Evolutionary conservation across 2,888 invertebrate species (phyloP).

Genomic region (Exocentrus adspersus): DNA sequence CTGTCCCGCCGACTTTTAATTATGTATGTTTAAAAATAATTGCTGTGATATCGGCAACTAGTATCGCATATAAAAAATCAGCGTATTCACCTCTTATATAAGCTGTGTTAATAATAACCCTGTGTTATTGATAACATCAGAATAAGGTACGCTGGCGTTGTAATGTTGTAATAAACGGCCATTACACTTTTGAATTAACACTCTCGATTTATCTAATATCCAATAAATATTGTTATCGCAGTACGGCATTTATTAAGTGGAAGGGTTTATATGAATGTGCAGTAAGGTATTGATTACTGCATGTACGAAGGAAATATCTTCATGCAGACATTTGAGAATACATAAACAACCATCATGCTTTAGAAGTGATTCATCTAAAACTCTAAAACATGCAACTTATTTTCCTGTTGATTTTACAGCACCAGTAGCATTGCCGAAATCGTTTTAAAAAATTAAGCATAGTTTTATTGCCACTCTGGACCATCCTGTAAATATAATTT

Average conservation of each 20-base stretch:
- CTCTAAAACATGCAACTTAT: too few relatives aligned
- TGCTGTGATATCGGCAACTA: slow-evolving; percentile 39
- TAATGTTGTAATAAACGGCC: slow-evolving; percentile 42
- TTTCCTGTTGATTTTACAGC: too few relatives aligned
- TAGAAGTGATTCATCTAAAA: too few relatives aligned
- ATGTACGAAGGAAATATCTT: too few relatives aligned
- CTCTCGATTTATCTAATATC: slow-evolving; percentile 35
- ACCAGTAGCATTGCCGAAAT: slow-evolving; percentile 41
- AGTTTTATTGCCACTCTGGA: too few relatives aligned
- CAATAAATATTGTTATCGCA: slow-evolving; percentile 5
- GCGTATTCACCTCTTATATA: slow-evolving; percentile 37
- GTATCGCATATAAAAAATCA: slow-evolving; percentile 37
- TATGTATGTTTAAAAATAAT: slow-evolving; percentile 46
- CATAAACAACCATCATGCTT: too few relatives aligned
- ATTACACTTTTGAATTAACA: slow-evolving; percentile 40
- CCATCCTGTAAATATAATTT: too few relatives aligned
- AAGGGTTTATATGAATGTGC: not conserved
- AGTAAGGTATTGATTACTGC: not conserved
- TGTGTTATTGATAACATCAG: slow-evolving; percentile 40
- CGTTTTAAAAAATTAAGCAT: too few relatives aligned
- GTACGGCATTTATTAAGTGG: not conserved
- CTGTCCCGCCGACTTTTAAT: slow-evolving; percentile 35
- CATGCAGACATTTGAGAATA: too few relatives aligned
- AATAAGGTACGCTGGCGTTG: slow-evolving; percentile 35
- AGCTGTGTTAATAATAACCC: slow-evolving; percentile 39